Evolutionary conservation across 2,888 invertebrate species (phyloP), one percentile per base, ranked within the genome.

Genomic region (Aproaerema taeniolella): DNA sequence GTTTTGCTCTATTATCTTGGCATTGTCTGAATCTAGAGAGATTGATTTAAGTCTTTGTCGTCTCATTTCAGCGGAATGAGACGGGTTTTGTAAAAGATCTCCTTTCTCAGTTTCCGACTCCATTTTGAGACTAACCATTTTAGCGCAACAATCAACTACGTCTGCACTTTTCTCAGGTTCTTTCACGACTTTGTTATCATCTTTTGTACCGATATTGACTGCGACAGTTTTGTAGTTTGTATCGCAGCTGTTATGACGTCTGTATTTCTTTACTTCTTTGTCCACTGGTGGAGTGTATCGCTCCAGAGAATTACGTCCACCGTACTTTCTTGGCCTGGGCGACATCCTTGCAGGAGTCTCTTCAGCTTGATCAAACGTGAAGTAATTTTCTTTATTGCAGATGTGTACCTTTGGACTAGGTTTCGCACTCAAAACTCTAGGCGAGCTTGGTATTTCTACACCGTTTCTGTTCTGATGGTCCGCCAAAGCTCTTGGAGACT

Each of bases 1-100:
- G 54, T 88, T 88, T 47, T 88, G 88, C 67, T 88, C 88, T n/a
- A 88, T 88, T 31, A 89, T 83, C 53, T 83, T 86, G 1, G 89
- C 88, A 45, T 88, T 88, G 45, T 89, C 88, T 0, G 88, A 89
- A 55, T 89, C 89, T 28, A 89, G 50, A 1, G 89, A 89, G 52
- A 89, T 88, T 1, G 88, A 88, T 57, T 89, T 88, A 7, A 89
- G 60, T 38, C 88, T 68, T 48, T 88, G 87, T 42, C 88, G 61
- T 50, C 88, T 71, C 8, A 76, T 75, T 41, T 83, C 80, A 1
- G 80, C 86, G 0, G 78, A 64, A 44, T 65, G 76, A 14, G 69
- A 58, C 7, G 72, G 61, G 28, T 52, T 58, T 1, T 72, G 69
- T 1, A 53, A 57, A 16, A 77, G 36, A 45, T 78, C 80, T 20